Evolutionary conservation across 37 sponge, comb jelly and placozoan genomes (phyloP).

Genomic region (Agelas oroides): DNA sequence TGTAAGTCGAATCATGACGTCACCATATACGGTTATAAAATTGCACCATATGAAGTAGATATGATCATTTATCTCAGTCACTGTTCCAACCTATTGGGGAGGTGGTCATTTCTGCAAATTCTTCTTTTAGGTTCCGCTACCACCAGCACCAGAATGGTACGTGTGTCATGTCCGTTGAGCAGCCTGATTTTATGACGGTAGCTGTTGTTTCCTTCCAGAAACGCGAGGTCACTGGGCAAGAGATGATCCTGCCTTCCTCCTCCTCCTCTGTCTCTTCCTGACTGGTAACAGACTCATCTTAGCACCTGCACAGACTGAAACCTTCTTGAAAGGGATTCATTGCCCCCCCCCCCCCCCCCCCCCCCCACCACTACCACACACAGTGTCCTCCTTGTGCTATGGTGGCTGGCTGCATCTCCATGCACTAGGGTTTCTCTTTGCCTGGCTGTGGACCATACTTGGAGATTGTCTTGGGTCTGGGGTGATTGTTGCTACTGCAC

Average conservation of each 20-base stretch:
- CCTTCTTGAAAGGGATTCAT: no score
- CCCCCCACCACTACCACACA: neutral
- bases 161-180: neutral
- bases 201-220: no score
- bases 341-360: no score
- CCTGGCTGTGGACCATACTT: conserved; percentile 84
- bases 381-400: conserved; percentile 75
- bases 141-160: conserved; percentile 78
- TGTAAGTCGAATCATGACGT: conserved; percentile 67
- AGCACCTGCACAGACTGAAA: neutral
- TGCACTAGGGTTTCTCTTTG: conserved; percentile 73
- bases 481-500: conserved; percentile 71
- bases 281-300: conserved; percentile 44
- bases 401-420: conserved; percentile 67
- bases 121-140: conserved; percentile 65
- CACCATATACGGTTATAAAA: no score
- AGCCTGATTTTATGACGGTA: no score
- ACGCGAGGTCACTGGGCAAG: conserved; percentile 94
- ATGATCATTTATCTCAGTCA: no score
- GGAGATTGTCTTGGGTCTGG: conserved; percentile 87
- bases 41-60: no score
- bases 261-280: conserved; percentile 76
- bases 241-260: conserved; percentile 97
- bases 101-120: no score
- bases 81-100: no score